A percentile compares a stretch with the other conserved stretches of the same genome.
Evolutionary conservation across 1,140 invertebrate genomes (phyloP).

Genomic region (Bombus sibiricus): DNA sequence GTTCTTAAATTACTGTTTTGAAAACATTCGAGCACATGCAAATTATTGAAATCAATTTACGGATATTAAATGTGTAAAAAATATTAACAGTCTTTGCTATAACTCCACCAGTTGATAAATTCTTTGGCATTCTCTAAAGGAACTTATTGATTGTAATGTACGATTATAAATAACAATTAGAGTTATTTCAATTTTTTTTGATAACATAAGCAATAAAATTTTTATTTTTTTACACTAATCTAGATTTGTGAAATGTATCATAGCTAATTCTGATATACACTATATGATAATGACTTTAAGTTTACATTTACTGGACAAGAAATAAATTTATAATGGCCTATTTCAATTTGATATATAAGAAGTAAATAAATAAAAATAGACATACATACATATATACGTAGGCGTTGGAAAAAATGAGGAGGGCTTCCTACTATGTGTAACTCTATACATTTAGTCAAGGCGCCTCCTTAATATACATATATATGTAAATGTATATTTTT

Average conservation of each 20-base stretch:
- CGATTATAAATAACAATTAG: neutral
- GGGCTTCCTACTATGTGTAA: neutral
- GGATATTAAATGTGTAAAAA: neutral
- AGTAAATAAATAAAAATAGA: neutral
- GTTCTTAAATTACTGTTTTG: neutral
- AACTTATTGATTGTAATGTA: conserved; percentile 17
- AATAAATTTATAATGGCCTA: neutral
- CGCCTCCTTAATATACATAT: neutral
- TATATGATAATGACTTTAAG: conserved; percentile 5
- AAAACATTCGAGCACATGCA: neutral
- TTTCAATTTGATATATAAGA: neutral
- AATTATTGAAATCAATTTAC: conserved; percentile 12
- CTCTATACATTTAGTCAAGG: neutral
- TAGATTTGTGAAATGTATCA: neutral
- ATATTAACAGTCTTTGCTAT: conserved; percentile 22
- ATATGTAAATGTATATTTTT: neutral
- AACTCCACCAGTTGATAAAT: neutral
- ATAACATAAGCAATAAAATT: neutral
- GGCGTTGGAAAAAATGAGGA: neutral
- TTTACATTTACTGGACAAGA: neutral
- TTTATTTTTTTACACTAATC: neutral
- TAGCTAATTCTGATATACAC: neutral
- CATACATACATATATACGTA: neutral
- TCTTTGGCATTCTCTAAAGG: conserved; percentile 12
- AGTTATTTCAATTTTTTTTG: neutral